These are phyloP conservation scores for Nyctibius bracteatus DNA, from an alignment of 2,113 vertebrate genomes.

Conservation along the genomic window DNA sequence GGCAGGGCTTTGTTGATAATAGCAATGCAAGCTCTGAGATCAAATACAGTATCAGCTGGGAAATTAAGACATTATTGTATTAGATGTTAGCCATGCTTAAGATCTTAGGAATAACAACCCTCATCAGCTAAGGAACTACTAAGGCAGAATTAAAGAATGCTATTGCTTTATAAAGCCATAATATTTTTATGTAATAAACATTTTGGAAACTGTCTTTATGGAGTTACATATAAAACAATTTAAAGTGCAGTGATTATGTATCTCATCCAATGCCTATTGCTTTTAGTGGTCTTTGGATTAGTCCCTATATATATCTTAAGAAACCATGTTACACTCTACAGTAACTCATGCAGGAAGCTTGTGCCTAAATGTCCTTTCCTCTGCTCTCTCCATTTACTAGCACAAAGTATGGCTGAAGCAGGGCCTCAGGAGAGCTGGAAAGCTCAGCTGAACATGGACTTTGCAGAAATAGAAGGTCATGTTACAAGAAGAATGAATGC, in stretches of 20 bases:
- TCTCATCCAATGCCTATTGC: not conserved
- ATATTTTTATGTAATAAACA: not conserved
- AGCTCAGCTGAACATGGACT: not conserved
- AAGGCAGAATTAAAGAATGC: not conserved
- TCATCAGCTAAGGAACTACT: not conserved
- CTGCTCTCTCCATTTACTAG: not conserved
- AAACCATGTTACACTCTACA: not conserved
- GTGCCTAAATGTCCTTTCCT: not conserved
- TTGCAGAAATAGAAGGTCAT: not conserved
- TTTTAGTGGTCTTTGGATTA: not conserved
- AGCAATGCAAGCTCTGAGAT: not conserved
- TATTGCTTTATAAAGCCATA: not conserved
- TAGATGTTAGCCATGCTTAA: not conserved
- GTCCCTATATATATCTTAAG: not conserved
- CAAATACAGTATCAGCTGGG: not conserved
- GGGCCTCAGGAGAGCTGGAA: not conserved
- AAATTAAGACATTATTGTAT: not conserved
- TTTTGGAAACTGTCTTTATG: not conserved
- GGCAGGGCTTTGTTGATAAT: not conserved
- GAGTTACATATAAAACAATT: not conserved
- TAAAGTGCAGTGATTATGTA: not conserved
- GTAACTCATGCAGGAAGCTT: not conserved
- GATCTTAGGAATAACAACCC: not conserved
- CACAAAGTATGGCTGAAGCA: not conserved
- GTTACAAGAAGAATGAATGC: not conserved